phyloP scores from a whole-genome alignment of 2,888 invertebrate genomes.

The Ferdinandea cuprea region DNA sequence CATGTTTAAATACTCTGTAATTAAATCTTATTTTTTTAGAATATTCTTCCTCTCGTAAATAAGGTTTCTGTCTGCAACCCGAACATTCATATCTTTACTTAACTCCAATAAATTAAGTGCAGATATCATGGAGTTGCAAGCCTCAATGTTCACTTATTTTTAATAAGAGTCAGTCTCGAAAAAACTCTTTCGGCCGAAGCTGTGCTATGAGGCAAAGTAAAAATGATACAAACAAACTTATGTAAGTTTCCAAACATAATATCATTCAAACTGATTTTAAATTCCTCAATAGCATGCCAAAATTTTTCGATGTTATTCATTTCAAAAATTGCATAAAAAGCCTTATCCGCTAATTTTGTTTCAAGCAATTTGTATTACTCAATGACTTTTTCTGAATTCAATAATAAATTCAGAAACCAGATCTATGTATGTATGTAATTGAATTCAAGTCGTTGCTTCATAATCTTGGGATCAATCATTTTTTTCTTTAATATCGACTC shows the following conservation, averaged over 20 bases:
- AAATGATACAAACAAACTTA: background rate
- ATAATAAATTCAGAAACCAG: too few relatives aligned
- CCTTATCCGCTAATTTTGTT: background rate
- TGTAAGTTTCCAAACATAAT: background rate
- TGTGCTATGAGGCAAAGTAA: background rate
- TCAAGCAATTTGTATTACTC: too few relatives aligned
- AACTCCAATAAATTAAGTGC: background rate
- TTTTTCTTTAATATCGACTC: background rate
- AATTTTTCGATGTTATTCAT: background rate
- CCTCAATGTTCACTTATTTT: background rate
- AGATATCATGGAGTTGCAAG: background rate
- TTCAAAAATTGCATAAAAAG: background rate
- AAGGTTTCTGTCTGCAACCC: background rate
- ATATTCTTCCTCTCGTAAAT: background rate
- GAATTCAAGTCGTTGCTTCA: too few relatives aligned
- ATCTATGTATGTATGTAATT: too few relatives aligned
- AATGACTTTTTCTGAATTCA: too few relatives aligned
- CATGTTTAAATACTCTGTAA: background rate
- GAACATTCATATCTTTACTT: background rate
- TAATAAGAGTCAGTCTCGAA: background rate
- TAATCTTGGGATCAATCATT: background rate
- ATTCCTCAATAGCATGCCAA: background rate
- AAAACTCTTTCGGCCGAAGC: slow-evolving; percentile 1
- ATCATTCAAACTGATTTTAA: background rate
- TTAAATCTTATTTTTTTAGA: background rate